Percentiles rank a stretch among this genome's conserved stretches.
Evolutionary conservation across 2,888 invertebrate species (phyloP).

Genomic region (Pyrrhosoma nymphula): DNA sequence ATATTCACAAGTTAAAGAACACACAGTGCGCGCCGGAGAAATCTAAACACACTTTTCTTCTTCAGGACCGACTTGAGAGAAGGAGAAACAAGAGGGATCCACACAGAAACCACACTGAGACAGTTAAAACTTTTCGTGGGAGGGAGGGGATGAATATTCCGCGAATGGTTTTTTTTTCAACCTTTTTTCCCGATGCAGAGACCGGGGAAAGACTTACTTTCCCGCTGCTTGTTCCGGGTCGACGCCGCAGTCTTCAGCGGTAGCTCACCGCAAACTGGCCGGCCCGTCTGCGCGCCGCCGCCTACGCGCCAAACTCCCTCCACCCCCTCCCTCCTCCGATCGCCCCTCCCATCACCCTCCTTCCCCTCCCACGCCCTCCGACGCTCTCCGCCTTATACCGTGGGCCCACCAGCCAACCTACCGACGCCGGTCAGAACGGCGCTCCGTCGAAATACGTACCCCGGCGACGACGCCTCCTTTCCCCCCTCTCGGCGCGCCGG

Average conservation of each 20-base stretch:
- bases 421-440: slow-evolving; percentile 41
- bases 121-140: neutral
- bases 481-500: neutral
- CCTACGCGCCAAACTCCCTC: neutral
- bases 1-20: slow-evolving; percentile 36
- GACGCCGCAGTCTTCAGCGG: slow-evolving; percentile 42
- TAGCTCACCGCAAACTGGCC: slow-evolving; percentile 59
- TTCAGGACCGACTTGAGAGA: neutral
- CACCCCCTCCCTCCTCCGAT: neutral
- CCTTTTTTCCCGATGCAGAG: neutral
- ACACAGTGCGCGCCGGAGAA: slow-evolving; percentile 12
- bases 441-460: slow-evolving; percentile 28
- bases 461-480: neutral
- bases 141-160: neutral
- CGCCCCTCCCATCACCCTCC: neutral
- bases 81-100: neutral
- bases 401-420: neutral
- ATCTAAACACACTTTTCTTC: neutral
- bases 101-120: slow-evolving; percentile 3
- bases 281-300: slow-evolving; percentile 30
- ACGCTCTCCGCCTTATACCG: neutral
- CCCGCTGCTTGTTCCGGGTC: neutral
- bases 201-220: neutral
- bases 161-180: neutral
- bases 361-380: neutral